Evolutionary conservation across 2,888 invertebrate genomes (phyloP).

Genomic region (Drosophila paramelanica): DNA sequence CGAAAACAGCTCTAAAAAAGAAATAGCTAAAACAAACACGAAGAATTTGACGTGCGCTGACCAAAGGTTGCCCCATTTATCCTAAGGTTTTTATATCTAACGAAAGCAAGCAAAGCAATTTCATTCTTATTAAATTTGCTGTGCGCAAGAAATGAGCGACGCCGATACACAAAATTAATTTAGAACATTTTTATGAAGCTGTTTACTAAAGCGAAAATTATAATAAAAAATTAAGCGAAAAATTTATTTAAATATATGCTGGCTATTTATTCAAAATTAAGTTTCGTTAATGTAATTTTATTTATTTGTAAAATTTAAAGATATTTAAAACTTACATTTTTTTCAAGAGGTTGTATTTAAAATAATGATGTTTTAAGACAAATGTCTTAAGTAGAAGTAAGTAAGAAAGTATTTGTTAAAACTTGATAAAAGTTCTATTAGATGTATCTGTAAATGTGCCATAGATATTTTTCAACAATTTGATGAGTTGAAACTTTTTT

Average conservation of each 20-base stretch:
- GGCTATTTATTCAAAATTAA: not conserved
- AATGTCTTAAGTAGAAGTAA: too few species aligned
- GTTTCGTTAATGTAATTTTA: too few species aligned
- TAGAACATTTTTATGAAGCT: slow-evolving; percentile 14
- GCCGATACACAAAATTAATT: slow-evolving; percentile 38
- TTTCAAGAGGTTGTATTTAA: too few species aligned
- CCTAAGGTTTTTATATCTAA: slow-evolving; percentile 25
- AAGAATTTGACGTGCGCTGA: slow-evolving; percentile 20
- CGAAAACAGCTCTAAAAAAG: slow-evolving; percentile 30
- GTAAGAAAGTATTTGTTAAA: too few species aligned
- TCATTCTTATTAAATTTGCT: slow-evolving; percentile 42
- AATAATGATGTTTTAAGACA: too few species aligned
- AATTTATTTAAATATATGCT: too few species aligned
- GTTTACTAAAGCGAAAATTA: not conserved
- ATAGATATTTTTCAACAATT: not conserved
- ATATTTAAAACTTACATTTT: too few species aligned
- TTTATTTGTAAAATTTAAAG: too few species aligned
- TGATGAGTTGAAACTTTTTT: not conserved
- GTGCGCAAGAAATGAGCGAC: slow-evolving; percentile 11
- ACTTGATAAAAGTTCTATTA: not conserved
- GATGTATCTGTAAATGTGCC: slow-evolving; percentile 6
- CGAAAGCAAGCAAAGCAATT: slow-evolving; percentile 42
- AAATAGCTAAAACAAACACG: slow-evolving; percentile 31
- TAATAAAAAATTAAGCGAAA: not conserved
- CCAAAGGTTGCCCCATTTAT: slow-evolving; percentile 10